phyloP scores from a whole-genome alignment of 1,140 invertebrate genomes.

The Lordiphosa mommai region DNA sequence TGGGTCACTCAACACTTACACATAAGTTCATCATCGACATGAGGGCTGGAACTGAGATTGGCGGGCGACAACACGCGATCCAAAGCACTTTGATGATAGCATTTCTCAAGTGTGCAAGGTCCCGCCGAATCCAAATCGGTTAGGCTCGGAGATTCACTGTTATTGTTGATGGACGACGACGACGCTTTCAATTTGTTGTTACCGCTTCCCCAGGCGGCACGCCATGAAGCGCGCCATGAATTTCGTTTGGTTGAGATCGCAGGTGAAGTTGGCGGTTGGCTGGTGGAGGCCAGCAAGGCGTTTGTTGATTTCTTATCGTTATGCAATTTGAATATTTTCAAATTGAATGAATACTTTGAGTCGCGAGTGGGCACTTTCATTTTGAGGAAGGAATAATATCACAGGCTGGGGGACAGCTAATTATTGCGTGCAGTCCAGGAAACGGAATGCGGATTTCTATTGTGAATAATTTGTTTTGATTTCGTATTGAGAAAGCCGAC shows the following conservation, averaged over 20 bases:
- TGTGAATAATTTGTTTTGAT: slow-evolving; percentile 2
- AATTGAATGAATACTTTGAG: slow-evolving; percentile 75
- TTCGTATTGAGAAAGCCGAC: slow-evolving; percentile 12
- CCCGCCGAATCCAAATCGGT: not conserved
- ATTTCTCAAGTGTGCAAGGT: slow-evolving; percentile 3
- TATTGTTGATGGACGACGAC: not conserved
- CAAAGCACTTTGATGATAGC: slow-evolving; percentile 1
- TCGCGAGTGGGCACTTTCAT: slow-evolving; percentile 73
- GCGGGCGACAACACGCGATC: slow-evolving; percentile 5
- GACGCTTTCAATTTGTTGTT: not conserved
- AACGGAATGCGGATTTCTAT: not conserved
- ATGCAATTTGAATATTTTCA: slow-evolving; percentile 78
- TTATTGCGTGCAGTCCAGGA: not conserved
- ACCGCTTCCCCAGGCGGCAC: slow-evolving; percentile 41
- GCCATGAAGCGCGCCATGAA: slow-evolving; percentile 70
- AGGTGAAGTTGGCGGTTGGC: slow-evolving; percentile 48
- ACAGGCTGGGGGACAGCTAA: not conserved
- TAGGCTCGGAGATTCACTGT: not conserved
- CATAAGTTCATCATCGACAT: slow-evolving; percentile 6
- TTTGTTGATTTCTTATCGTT: slow-evolving; percentile 71
- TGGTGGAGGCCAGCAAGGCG: slow-evolving; percentile 68
- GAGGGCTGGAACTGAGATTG: not conserved
- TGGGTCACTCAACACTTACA: slow-evolving; percentile 6
- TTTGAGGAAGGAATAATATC: slow-evolving; percentile 22
- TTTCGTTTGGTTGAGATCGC: slow-evolving; percentile 69